These are phyloP conservation scores for Hydropsyche betteni DNA, from an alignment of 2,888 invertebrate species.

Conservation along the genomic window DNA sequence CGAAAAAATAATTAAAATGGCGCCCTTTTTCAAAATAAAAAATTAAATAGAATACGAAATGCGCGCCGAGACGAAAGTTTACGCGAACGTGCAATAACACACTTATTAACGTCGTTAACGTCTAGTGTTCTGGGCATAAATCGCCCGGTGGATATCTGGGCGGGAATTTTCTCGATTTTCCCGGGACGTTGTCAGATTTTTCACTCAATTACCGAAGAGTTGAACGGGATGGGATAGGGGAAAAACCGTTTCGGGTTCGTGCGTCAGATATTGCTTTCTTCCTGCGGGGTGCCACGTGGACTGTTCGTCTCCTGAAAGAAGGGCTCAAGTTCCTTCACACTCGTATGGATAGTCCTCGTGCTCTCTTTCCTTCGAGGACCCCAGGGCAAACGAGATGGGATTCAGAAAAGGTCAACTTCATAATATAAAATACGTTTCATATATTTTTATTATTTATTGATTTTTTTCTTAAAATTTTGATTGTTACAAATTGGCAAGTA, in stretches of 20 bases:
- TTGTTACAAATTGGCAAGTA: no score
- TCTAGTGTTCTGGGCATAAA: neutral
- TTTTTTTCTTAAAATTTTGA: no score
- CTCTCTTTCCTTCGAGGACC: no score
- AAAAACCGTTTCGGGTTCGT: neutral
- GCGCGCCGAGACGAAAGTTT: no score
- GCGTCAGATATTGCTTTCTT: conserved; percentile 25
- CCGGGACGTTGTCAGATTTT: conserved; percentile 30
- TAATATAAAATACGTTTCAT: no score
- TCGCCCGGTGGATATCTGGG: neutral
- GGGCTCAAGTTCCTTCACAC: neutral
- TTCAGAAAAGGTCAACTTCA: no score
- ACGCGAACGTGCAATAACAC: neutral
- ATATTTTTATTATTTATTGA: no score
- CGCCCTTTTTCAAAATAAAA: conserved; percentile 1
- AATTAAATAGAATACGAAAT: neutral
- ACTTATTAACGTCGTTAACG: conserved; percentile 25
- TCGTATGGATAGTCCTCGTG: conserved; percentile 24
- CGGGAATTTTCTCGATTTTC: conserved; percentile 31
- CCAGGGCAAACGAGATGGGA: no score
- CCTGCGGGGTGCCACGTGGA: conserved; percentile 23
- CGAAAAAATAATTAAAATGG: conserved; percentile 6
- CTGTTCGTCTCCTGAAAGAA: neutral
- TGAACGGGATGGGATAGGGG: neutral
- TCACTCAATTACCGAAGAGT: conserved; percentile 41